Conservation (phyloP, 2,797 vertebrate genomes). For the Melanotaenia nigrans region DNA sequence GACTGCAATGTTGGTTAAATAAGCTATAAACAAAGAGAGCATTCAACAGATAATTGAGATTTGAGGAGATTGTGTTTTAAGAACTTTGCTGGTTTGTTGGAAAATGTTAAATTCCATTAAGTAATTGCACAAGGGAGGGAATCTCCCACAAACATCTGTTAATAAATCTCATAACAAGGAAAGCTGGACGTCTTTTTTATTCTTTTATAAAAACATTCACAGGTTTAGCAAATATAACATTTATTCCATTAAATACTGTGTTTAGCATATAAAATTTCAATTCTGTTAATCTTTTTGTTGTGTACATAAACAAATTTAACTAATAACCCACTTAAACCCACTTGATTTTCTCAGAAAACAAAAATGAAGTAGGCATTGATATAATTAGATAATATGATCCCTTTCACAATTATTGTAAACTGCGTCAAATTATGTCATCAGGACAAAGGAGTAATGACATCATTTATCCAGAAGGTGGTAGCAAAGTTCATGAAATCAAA, state of each 20-base stretch:
- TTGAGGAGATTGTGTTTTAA: conserved; percentile 13
- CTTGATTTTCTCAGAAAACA: no score
- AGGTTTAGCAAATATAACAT: neutral
- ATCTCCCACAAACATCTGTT: conserved; percentile 62
- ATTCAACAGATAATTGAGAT: conserved; percentile 42
- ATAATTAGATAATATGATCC: neutral
- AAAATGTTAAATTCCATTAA: conserved; percentile 50
- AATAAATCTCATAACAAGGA: conserved; percentile 70
- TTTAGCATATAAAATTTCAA: no score
- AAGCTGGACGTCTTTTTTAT: neutral
- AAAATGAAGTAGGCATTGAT: no score
- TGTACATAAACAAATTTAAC: no score
- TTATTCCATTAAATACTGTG: no score
- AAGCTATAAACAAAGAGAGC: conserved; percentile 30
- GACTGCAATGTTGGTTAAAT: conserved; percentile 32
- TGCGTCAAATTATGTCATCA: no score
- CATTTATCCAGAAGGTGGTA: conserved; percentile 57
- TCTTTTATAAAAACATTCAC: neutral
- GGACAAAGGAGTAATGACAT: no score
- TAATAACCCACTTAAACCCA: neutral
- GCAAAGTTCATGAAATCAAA: conserved; percentile 6
- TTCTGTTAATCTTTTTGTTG: no score
- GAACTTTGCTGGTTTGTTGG: conserved; percentile 44
- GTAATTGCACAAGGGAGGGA: conserved; percentile 73
- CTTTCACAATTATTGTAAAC: no score